Evolutionary conservation across 2,888 invertebrate genomes (phyloP).

Genomic region (Agrotis ipsilon): DNA sequence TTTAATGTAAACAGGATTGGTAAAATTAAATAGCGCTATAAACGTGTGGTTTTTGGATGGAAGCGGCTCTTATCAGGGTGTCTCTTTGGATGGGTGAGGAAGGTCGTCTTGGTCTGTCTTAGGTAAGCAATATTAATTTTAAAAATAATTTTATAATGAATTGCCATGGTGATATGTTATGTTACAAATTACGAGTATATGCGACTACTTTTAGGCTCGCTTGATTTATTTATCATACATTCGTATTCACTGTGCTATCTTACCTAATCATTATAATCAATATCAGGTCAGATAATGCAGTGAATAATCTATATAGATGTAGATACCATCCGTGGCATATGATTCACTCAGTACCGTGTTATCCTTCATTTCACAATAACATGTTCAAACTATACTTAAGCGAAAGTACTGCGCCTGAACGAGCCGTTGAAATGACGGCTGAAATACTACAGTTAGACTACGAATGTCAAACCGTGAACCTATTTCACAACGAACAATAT

Average conservation of each 20-base stretch:
- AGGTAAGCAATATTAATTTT: too few species aligned
- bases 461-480: constrained; percentile 63
- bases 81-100: too few species aligned
- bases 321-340: background rate
- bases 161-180: too few species aligned
- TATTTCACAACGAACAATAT: constrained; percentile 58
- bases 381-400: constrained; percentile 62
- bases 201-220: too few species aligned
- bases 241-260: background rate
- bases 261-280: background rate
- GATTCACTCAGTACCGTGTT: background rate
- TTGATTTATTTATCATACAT: background rate
- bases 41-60: too few species aligned
- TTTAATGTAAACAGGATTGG: too few species aligned
- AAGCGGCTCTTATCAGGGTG: too few species aligned
- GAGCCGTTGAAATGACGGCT: constrained; percentile 70
- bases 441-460: constrained; percentile 70
- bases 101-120: too few species aligned
- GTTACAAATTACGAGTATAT: too few species aligned
- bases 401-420: constrained; percentile 67
- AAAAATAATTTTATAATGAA: too few species aligned
- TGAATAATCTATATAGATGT: background rate
- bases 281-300: background rate
- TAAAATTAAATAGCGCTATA: too few species aligned
- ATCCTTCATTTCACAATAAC: background rate